Base-by-base conservation (phyloP, 2,888 invertebrate genomes). In the Chloroclysta siterata region DNA sequence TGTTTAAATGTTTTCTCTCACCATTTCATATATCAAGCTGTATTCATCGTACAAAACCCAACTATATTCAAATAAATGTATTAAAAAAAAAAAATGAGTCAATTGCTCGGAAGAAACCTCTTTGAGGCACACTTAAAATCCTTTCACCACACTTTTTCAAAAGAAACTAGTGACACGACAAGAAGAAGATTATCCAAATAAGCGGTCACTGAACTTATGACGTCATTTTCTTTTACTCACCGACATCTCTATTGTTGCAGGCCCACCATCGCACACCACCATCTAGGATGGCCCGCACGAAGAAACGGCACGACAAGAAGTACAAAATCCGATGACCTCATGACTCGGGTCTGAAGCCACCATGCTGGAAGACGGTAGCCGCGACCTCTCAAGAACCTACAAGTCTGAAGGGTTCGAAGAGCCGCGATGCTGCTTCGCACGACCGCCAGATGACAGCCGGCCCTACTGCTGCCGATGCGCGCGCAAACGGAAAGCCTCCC, bases 381-480 rank as follows among this genome's bases (percentile, higher is more conserved):
- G 63, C 4, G 69, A 61, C 56, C 70, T 70, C 28, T 53, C 62
- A 50, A 11, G 60, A 39, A 54, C 53, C n/a, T 66, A 66, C 54
- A 56, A 47, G 52, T 22, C 33, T 13, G 69, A 63, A 7, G 62
- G 53, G 39, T 54, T 53, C 50, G 65, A 65, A 50, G 65, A 65
- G 28, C 53, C 65, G 11, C 58, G 51, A 47, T 69, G 69, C 65
- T 69, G 69, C 63, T 62, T 63, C 61, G 17, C 65, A 22, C 42
- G 47, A 0, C 50, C 44, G 0, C 28, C 57, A 6, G 63, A 53
- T 8, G 66, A 67, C 66, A 29, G 55, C 17, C 41, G 57, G 33
- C 62, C 53, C 5, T 77, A 77, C 68, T 88, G 89, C 73, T 95
- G 95, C 79, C 94, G 94, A 48, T 89, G 89, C 67, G 85, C 84